Conservation (phyloP, 37 sponge, comb jelly and placozoan species). For the Lycopodina hypogea region DNA sequence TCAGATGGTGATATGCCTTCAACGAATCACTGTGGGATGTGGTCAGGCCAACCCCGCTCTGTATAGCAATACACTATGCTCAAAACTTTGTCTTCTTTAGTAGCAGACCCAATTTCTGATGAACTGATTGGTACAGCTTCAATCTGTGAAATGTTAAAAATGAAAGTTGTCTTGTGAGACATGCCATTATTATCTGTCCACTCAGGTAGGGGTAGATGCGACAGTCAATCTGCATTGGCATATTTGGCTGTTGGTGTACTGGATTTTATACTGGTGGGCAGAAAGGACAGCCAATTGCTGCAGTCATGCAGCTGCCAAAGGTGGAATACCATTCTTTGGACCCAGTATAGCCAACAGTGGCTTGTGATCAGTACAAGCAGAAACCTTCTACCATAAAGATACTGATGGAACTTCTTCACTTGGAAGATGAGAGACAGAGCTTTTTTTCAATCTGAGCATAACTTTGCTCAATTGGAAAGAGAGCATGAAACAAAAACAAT, state of each 20-base stretch:
- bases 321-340: slow-evolving; percentile 27
- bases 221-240: slow-evolving; percentile 58
- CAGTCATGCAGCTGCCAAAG: slow-evolving; percentile 44
- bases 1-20: slow-evolving; percentile 5
- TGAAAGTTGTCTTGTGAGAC: not conserved
- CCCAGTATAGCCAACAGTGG: slow-evolving; percentile 46
- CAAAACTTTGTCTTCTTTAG: slow-evolving; percentile 2
- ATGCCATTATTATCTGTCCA: not conserved
- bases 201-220: slow-evolving; percentile 26
- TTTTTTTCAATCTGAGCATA: slow-evolving; percentile 10
- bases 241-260: slow-evolving; percentile 30
- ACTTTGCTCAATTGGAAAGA: slow-evolving; percentile 8
- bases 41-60: slow-evolving; percentile 37
- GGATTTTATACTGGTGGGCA: slow-evolving; percentile 36
- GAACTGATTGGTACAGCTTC: slow-evolving; percentile 3
- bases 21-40: not conserved
- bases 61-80: slow-evolving; percentile 9
- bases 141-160: slow-evolving; percentile 13
- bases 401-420: slow-evolving; percentile 51
- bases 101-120: not conserved
- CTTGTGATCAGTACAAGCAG: slow-evolving; percentile 47
- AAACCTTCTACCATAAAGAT: slow-evolving; percentile 68
- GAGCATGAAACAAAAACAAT: slow-evolving; percentile 59
- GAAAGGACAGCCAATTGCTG: slow-evolving; percentile 55
- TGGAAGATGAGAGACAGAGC: slow-evolving; percentile 38